phyloP scores from a whole-genome alignment of 2,888 invertebrate genomes.

The Cryptocheilus praepositus region DNA sequence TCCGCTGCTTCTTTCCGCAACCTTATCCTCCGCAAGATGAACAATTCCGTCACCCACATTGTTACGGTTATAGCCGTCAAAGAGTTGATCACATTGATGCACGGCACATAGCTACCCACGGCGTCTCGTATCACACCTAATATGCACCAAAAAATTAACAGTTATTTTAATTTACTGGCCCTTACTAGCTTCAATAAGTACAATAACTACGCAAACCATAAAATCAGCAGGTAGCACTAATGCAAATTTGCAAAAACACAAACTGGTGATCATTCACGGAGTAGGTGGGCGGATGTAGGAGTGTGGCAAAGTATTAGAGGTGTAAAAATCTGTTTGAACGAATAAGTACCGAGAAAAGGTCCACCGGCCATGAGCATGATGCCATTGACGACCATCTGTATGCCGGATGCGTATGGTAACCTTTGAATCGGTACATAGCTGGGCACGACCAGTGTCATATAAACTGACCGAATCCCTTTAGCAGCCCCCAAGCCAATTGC shows the following conservation, averaged over 20 bases:
- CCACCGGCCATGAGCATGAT: conserved; percentile 79
- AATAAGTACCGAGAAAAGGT: conserved; percentile 79
- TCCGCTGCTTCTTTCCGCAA: conserved; percentile 19
- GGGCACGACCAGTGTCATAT: conserved; percentile 82
- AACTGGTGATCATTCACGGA: no score
- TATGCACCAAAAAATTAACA: conserved; percentile 11
- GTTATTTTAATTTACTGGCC: no score
- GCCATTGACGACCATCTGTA: conserved; percentile 84
- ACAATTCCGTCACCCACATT: conserved; percentile 78
- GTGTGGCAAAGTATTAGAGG: neutral
- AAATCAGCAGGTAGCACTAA: no score
- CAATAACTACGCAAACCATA: no score
- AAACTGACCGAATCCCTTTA: conserved; percentile 83
- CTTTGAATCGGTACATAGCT: conserved; percentile 82
- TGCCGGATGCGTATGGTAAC: conserved; percentile 81
- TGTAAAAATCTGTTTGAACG: neutral
- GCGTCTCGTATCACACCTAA: conserved; percentile 79
- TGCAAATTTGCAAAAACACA: neutral
- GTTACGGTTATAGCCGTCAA: conserved; percentile 79
- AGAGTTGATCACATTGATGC: conserved; percentile 79
- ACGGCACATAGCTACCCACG: conserved; percentile 79
- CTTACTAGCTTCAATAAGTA: no score
- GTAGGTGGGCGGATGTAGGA: no score
- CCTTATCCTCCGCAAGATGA: conserved; percentile 41
- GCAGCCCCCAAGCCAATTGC: conserved; percentile 80